Evolutionary conservation across 2,888 invertebrate species (phyloP), one percentile per base, ranked within the genome.

Genomic region (Masnerella sp.): DNA sequence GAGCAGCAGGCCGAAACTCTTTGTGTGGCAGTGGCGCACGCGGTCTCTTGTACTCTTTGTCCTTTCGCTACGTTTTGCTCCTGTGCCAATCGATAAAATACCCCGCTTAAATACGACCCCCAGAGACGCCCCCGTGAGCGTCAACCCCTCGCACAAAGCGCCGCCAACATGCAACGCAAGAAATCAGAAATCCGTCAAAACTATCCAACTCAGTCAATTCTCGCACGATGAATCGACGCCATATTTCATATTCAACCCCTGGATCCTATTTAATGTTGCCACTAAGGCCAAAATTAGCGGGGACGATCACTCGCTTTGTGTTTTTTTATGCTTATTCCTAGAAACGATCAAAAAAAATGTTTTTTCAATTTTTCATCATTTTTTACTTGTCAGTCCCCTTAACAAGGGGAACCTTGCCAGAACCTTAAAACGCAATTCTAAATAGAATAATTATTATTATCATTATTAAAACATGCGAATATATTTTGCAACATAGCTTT

Each of bases 21-120:
- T 82, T 82, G 81, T 82, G 79, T 81, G 81, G 80, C 81, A 81
- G 78, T 80, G 81, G 80, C 81, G 80, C 81, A 81, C 81, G 81
- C 80, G 79, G 81, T 78, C 77, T 81, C 69, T 71, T 38, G 68
- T 80, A 71, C 79, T 79, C 81, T 82, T 82, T 82, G 81, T 82
- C 81, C 80, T 75, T 75, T 77, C 79, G 79, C 79, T 81, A 80
- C 80, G 81, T 80, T 80, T 79, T 77, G 38, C 47, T 40, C 58
- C 68, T 73, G 76, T 75, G 79, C 79, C 79, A 82, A 82, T 82
- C 82, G 82, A 82, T 82, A 81, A 79, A 79, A 78, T 79, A 77
- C 77, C 79, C 79, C 68, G 78, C 74, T 74, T 77, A 76, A 81
- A 81, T 78, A 73, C 78, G 74, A 79, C 76, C 65, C 69, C 76